phyloP scores from a whole-genome alignment of 2,888 invertebrate species.

The Acrobasis consociella region DNA sequence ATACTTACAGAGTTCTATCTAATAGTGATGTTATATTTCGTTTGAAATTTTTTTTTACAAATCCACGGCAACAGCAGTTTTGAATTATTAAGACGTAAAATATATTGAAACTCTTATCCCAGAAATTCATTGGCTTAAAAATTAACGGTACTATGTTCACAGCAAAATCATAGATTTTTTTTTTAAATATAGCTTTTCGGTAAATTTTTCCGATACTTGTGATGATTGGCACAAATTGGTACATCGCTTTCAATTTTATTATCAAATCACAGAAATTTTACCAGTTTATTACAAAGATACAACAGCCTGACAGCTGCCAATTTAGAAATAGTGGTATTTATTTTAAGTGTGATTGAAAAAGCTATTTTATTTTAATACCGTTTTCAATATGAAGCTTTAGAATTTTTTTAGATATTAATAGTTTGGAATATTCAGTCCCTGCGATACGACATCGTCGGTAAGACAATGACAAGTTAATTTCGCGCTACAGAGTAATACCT shows the following conservation, averaged over 20 bases:
- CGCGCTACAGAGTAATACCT: too few species aligned
- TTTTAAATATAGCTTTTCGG: too few species aligned
- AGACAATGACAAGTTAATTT: too few species aligned
- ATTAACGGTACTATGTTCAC: background rate
- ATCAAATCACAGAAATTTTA: slow-evolving; percentile 52
- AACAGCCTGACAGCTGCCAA: background rate
- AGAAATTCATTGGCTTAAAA: background rate
- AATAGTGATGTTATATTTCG: background rate
- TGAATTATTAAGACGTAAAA: background rate
- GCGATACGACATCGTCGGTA: too few species aligned
- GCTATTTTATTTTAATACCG: background rate
- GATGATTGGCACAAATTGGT: slow-evolving; percentile 68
- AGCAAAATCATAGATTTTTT: background rate
- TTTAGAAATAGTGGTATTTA: background rate
- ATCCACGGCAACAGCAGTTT: slow-evolving; percentile 1
- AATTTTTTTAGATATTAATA: background rate
- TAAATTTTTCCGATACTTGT: slow-evolving; percentile 43
- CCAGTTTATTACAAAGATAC: slow-evolving; percentile 29
- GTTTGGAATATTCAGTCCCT: background rate
- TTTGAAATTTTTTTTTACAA: background rate
- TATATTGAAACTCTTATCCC: background rate
- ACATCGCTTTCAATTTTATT: slow-evolving; percentile 52
- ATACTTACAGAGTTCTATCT: background rate
- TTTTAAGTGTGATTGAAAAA: background rate
- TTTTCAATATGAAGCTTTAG: background rate